Percentiles rank a stretch among this genome's conserved stretches.
Evolutionary conservation across 23 tunicate genomes (phyloP).

Genomic region (Ascidia mentula): DNA sequence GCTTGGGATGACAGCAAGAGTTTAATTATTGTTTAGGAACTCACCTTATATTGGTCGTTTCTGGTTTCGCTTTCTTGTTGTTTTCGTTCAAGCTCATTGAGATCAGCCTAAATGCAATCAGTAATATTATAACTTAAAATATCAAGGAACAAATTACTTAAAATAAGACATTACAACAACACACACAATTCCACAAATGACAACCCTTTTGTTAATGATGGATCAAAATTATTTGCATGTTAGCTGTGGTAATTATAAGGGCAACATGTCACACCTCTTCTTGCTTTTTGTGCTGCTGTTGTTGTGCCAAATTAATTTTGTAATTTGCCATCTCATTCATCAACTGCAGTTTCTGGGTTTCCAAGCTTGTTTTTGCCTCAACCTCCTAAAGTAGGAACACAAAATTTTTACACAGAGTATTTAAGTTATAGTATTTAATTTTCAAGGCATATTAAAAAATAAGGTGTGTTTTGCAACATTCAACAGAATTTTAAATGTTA

Average conservation of each 20-base stretch:
- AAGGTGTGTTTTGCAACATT: no score
- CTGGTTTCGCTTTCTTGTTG: constrained; percentile 15
- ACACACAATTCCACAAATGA: no score
- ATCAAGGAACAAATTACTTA: no score
- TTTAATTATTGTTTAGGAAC: neutral
- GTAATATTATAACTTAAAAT: no score
- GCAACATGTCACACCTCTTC: constrained; percentile 8
- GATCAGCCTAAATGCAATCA: constrained; percentile 21
- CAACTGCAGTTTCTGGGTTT: constrained; percentile 44
- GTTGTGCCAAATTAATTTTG: constrained; percentile 45
- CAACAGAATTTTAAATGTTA: no score
- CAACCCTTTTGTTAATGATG: neutral
- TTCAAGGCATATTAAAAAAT: no score
- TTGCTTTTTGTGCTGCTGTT: constrained; percentile 34
- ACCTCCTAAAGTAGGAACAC: constrained; percentile 54
- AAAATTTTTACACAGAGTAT: neutral
- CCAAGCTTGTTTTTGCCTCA: constrained; percentile 42
- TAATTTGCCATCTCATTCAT: constrained; percentile 57
- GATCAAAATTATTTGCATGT: neutral
- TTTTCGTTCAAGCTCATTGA: constrained; percentile 9
- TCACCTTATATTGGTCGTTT: constrained; percentile 35
- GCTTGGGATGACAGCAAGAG: no score
- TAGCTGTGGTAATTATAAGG: no score
- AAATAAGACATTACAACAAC: no score
- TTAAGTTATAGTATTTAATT: no score